Conservation (phyloP, 2,113 vertebrate species). For the Trinectes maculatus region DNA sequence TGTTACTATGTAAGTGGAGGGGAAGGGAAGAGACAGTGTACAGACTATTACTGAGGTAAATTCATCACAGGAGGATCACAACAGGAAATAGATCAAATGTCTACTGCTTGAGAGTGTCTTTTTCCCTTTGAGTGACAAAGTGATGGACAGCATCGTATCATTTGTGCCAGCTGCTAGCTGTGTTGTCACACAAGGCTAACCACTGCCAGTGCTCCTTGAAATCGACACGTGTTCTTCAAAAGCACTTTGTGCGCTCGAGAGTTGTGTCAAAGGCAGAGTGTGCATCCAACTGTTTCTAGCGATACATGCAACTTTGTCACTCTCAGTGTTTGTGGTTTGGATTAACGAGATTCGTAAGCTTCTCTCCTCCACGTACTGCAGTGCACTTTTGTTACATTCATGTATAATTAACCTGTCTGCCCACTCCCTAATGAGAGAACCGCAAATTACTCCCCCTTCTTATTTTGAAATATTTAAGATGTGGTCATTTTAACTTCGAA, state of each 20-base stretch:
- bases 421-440: slow-evolving; percentile 80
- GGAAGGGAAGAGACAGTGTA: background rate
- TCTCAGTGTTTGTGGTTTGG: slow-evolving; percentile 1
- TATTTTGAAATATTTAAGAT: slow-evolving; percentile 87
- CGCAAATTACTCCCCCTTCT: slow-evolving; percentile 78
- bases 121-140: slow-evolving; percentile 29
- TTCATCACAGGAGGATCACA: slow-evolving; percentile 24
- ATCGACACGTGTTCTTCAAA: slow-evolving; percentile 57
- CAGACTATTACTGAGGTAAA: slow-evolving; percentile 37
- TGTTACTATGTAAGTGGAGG: slow-evolving; percentile 26
- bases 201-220: slow-evolving; percentile 64
- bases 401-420: slow-evolving; percentile 74
- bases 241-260: slow-evolving; percentile 34
- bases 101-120: slow-evolving; percentile 23
- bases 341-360: slow-evolving; percentile 24
- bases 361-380: slow-evolving; percentile 25
- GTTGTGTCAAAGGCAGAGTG: slow-evolving; percentile 7
- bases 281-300: background rate
- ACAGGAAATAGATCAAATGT: slow-evolving; percentile 53
- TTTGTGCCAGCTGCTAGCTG: slow-evolving; percentile 35
- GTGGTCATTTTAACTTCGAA: slow-evolving; percentile 44
- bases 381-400: slow-evolving; percentile 73
- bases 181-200: slow-evolving; percentile 59
- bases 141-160: slow-evolving; percentile 9
- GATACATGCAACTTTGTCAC: background rate